phyloP scores from a whole-genome alignment of 1,140 invertebrate species.

The Drosophila busckii region DNA sequence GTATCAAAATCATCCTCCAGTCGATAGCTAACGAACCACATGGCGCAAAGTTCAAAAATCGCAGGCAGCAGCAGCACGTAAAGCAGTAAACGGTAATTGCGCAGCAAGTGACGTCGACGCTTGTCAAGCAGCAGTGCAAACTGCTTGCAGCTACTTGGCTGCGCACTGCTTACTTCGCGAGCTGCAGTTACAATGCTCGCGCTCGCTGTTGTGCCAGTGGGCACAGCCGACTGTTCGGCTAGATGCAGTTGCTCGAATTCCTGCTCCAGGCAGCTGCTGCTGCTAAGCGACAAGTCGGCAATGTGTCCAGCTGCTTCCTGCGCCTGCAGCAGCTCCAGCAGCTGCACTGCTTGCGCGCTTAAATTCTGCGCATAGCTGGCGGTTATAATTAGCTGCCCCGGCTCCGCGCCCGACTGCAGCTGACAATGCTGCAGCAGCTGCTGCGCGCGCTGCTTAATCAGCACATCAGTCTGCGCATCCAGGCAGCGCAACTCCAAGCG shows the following conservation, averaged over 20 bases:
- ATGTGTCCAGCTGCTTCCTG: conserved; percentile 32
- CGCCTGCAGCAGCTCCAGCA: conserved; percentile 47
- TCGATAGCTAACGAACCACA: conserved; percentile 84
- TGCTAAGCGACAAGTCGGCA: conserved; percentile 42
- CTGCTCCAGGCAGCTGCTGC: conserved; percentile 59
- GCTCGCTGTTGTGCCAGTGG: conserved; percentile 18
- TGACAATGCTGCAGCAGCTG: conserved; percentile 33
- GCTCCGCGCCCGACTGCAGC: conserved; percentile 12
- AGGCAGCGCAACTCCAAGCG: conserved; percentile 47
- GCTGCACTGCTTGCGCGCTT: conserved; percentile 33
- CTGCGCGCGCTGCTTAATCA: conserved; percentile 29
- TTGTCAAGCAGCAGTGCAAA: conserved; percentile 80
- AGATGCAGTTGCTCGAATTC: conserved; percentile 62
- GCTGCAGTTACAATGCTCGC: conserved; percentile 79
- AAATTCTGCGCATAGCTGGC: conserved; percentile 50
- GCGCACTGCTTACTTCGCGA: conserved; percentile 64
- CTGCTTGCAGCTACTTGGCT: conserved; percentile 18
- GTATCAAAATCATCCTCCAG: conserved; percentile 83
- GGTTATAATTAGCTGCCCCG: conserved; percentile 27
- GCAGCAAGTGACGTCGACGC: conserved; percentile 81
- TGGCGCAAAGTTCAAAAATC: conserved; percentile 83
- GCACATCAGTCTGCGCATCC: conserved; percentile 25
- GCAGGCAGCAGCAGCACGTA: conserved; percentile 83
- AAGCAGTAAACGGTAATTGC: conserved; percentile 82
- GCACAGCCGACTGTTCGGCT: background rate